Evolutionary conservation across 2,797 vertebrate genomes (phyloP).

Genomic region (Girardinus metallicus): DNA sequence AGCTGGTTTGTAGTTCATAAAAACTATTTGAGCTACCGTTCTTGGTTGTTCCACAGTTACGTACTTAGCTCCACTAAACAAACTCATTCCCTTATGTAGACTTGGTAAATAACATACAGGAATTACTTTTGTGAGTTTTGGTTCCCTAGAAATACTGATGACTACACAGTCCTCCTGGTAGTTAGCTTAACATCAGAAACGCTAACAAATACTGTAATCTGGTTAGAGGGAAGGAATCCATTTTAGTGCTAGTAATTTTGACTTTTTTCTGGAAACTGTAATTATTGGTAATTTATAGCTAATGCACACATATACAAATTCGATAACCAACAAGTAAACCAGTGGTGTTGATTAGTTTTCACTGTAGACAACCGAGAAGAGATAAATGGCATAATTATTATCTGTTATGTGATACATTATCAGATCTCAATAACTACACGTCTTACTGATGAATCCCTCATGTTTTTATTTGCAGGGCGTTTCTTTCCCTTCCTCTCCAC

Average conservation of each 20-base stretch:
- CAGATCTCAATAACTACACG: conserved; percentile 1
- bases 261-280: neutral
- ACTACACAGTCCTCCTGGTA: neutral
- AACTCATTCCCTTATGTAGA: neutral
- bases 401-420: conserved; percentile 17
- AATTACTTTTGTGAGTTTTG: neutral
- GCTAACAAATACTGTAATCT: neutral
- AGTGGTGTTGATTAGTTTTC: neutral
- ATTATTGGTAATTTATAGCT: neutral
- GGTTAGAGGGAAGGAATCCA: neutral
- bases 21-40: neutral
- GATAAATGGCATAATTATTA: neutral
- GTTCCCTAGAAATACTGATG: neutral
- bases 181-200: neutral
- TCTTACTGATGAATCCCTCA: conserved; percentile 15
- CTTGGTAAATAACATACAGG: neutral
- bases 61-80: neutral
- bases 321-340: neutral
- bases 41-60: neutral
- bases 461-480: neutral
- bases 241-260: neutral
- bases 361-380: neutral
- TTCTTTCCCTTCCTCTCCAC: neutral
- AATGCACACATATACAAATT: neutral
- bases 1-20: neutral